A percentile compares a stretch with the other conserved stretches of the same genome.
phyloP scores from a whole-genome alignment of 2,888 invertebrate species.

The Synanthedon vespiformis region DNA sequence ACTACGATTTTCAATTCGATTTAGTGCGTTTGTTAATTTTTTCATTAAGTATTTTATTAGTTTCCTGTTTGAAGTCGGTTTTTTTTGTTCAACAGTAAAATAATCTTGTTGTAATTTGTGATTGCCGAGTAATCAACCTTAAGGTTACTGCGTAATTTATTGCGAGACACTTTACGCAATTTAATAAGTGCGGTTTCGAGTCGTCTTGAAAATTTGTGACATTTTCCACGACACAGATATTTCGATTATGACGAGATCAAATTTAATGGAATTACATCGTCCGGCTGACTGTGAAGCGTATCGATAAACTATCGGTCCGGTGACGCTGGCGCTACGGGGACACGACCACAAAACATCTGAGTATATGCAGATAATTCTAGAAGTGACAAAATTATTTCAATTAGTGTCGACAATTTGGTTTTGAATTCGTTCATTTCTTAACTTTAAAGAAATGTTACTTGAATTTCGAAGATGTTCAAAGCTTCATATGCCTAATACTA shows the following conservation, averaged over 20 bases:
- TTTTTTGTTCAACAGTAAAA: too few relatives aligned
- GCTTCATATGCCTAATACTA: too few relatives aligned
- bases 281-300: constrained; percentile 7
- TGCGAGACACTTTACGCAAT: constrained; percentile 18
- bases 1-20: too few relatives aligned
- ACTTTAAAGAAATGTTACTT: too few relatives aligned
- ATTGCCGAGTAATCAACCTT: constrained; percentile 4
- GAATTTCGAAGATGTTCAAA: too few relatives aligned
- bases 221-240: constrained; percentile 20
- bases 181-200: constrained; percentile 12
- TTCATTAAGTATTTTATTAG: too few relatives aligned
- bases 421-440: too few relatives aligned
- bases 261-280: constrained; percentile 13
- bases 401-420: too few relatives aligned
- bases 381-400: too few relatives aligned
- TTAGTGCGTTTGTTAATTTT: too few relatives aligned
- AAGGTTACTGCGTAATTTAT: constrained; percentile 23
- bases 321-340: constrained; percentile 1
- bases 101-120: not conserved
- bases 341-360: not conserved
- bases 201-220: constrained; percentile 26
- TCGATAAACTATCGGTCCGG: constrained; percentile 5
- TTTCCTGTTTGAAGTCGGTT: too few relatives aligned
- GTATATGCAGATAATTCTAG: too few relatives aligned
- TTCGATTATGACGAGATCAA: constrained; percentile 10